Evolutionary conservation across 2,888 invertebrate species (phyloP).

Genomic region (Tanypteryx hageni): DNA sequence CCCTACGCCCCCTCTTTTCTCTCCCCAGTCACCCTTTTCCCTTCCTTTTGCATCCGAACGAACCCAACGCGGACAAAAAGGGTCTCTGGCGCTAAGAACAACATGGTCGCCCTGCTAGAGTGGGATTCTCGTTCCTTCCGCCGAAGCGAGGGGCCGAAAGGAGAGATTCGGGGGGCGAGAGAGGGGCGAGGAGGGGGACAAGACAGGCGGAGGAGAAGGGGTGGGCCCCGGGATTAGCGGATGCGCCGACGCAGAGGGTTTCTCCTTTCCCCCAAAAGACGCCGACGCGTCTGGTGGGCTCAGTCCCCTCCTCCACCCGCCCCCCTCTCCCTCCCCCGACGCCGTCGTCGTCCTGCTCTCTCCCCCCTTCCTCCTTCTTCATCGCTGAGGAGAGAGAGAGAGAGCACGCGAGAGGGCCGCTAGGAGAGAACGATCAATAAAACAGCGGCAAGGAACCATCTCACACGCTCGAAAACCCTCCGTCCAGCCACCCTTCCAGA

Average conservation of each 20-base stretch:
- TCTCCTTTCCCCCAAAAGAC: conserved; percentile 47
- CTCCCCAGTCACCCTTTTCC: background rate
- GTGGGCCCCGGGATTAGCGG: conserved; percentile 11
- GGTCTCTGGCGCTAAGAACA: conserved; percentile 29
- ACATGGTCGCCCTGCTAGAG: conserved; percentile 38
- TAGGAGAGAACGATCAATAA: conserved; percentile 31
- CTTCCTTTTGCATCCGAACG: no score
- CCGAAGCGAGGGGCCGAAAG: background rate
- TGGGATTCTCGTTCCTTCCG: background rate
- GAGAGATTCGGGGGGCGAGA: background rate
- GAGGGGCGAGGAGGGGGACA: background rate
- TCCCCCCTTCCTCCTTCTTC: conserved; percentile 33
- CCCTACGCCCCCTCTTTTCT: background rate
- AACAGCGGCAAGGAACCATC: conserved; percentile 44
- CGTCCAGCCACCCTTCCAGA: no score
- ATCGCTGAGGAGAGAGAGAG: background rate
- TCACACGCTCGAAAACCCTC: background rate
- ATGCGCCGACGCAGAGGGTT: conserved; percentile 52
- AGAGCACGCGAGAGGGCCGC: background rate
- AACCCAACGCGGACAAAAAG: background rate
- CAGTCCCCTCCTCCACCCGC: background rate
- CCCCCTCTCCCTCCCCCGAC: background rate
- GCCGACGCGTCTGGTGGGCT: conserved; percentile 15
- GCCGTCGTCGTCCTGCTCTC: background rate
- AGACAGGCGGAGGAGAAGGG: background rate